Evolutionary conservation across 2,888 invertebrate genomes (phyloP), one percentile per base, ranked within the genome.

Genomic region (Nebria salina): DNA sequence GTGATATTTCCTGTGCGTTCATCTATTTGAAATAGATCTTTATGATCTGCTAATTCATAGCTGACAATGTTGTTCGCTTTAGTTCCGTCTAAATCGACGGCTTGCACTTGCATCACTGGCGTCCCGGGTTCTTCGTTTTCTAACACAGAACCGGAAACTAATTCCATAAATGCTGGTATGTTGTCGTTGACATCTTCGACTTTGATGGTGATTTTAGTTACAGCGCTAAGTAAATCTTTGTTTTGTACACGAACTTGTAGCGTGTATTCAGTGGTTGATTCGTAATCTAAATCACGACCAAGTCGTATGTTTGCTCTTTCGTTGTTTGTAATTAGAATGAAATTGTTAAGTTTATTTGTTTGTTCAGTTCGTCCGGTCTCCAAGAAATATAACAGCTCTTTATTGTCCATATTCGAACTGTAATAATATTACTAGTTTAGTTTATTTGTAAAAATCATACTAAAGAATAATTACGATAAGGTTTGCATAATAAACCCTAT

Each of bases 111-210:
- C 95, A 97, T 96, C 0, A 97, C 97, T 9, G 93, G 94, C 5
- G 95, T 96, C 2, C 96, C 96, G 0, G 92, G 90, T 0, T 92
- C 92, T 87, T 97, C 96, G 86, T 97, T 96, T 90, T 97, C 97
- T 82, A 95, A 89, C 4, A 97, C 96, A 84, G 93, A 94, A 0
- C 96, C 97, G 15, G 93, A 93, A 85, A 94, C 92, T 13, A 95
- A 92, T 88, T 96, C 96, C 72, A 95, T 94, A 86, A 98, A 97
- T 84, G 93, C 93, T 0, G 95, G 98, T 84, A 95, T 95, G 86
- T 97, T 97, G 87, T 98, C 98, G 86, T 98, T 98, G 0, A 96
- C 96, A 87, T 98, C 97, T 86, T 93, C 91, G 0, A 98, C 92
- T 88, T 93, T 92, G 54, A 98, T 94, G 85, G 93, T 93, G 76